Conservation (phyloP, 2,888 invertebrate species). For the Rhingia rostrata region DNA sequence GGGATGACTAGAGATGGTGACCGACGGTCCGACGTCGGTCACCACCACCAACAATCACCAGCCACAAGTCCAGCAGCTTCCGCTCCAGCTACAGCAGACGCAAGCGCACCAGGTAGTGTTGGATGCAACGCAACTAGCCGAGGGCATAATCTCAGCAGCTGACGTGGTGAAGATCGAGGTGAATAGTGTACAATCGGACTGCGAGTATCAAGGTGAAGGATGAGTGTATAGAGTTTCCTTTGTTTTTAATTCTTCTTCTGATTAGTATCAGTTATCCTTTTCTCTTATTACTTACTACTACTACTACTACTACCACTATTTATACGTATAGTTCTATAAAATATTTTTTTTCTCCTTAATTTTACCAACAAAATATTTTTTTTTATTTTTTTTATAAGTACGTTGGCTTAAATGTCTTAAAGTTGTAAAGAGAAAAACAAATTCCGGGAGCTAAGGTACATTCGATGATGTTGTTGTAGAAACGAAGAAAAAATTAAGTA, state of each 20-base stretch:
- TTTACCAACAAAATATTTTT: constrained; percentile 25
- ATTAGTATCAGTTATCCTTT: constrained; percentile 49
- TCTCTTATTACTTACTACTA: constrained; percentile 23
- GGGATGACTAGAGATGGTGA: constrained; percentile 83
- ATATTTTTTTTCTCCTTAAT: constrained; percentile 43
- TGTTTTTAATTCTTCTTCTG: constrained; percentile 47
- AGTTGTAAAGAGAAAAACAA: constrained; percentile 46
- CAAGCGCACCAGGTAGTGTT: constrained; percentile 65
- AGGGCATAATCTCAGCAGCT: constrained; percentile 71
- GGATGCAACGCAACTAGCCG: constrained; percentile 68
- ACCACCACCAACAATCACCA: constrained; percentile 67
- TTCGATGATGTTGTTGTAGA: constrained; percentile 25
- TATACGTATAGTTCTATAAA: constrained; percentile 58
- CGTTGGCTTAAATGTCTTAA: constrained; percentile 53
- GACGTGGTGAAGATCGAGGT: constrained; percentile 72
- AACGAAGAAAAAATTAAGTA: constrained; percentile 6
- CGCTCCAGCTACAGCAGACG: constrained; percentile 44
- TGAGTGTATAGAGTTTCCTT: constrained; percentile 66
- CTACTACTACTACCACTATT: constrained; percentile 40
- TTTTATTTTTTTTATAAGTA: constrained; percentile 30
- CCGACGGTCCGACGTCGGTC: constrained; percentile 77
- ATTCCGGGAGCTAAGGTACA: constrained; percentile 15
- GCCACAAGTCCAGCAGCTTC: constrained; percentile 69
- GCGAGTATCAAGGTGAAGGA: constrained; percentile 74
- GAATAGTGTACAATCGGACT: constrained; percentile 73